Base-by-base conservation (phyloP, 1,140 invertebrate genomes). In the Himalopsyche phryganea region DNA sequence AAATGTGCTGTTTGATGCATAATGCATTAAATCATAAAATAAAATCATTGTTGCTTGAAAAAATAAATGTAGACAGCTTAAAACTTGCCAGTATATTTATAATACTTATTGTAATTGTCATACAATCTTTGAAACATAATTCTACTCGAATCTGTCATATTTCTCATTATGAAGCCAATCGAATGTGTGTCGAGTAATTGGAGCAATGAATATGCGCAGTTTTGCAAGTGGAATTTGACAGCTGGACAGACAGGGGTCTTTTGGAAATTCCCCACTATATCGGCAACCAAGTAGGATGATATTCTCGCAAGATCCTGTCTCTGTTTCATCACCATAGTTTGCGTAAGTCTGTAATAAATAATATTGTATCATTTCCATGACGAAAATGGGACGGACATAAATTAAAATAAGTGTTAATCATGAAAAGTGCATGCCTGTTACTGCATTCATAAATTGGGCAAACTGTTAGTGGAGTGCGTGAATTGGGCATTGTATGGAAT, bases 201-300 rank as follows among this genome's bases (percentile, higher is more conserved):
- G 32, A 63, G 53, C 1, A 63, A 38, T 11, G 28, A 46, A 18
- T 59, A 42, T 6, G 45, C 23, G 36, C 57, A 59, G 15, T 59
- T 59, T 38, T 59, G 40, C 11, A 63, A 19, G 47, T 59, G 61
- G 41, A 59, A 59, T 17, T 56, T 55, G n/a, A 63, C 57, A n/a
- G 35, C 7, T 9, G 56, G 61, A 20, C 9, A 14, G 11, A 59
- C 15, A 9, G 61, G 53, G 18, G 44, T 42, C 40, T 50, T 52
- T 13, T 59, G 56, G 36, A 59, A 52, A 2, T 19, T 44, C 6
- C 18, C 20, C n/a, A 63, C 53, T 13, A 59, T 51, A 50, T 63
- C 61, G 10, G 61, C 46, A 13, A 63, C 38, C 17, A 63, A 19
- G 28, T 59, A 63, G 4, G 56, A 17, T 7, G 48, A 40, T 20